Base-by-base conservation (phyloP, 2,797 vertebrate species). In the Trachops cirrhosus region DNA sequence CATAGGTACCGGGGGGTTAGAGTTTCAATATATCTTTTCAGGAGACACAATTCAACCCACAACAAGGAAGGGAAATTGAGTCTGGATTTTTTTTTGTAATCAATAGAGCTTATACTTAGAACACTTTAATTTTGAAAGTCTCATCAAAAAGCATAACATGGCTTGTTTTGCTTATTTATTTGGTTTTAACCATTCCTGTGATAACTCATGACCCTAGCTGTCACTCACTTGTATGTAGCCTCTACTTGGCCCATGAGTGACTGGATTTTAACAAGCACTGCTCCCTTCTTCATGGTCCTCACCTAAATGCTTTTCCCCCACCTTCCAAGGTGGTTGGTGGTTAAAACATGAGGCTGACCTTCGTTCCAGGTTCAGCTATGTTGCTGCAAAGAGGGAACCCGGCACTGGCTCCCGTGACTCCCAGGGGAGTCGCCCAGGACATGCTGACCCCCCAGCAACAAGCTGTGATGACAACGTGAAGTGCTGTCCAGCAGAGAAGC, bases 391-490 rank as follows among this genome's bases (percentile, higher is more conserved):
- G 86, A 29, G 39, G n/a, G 59, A 26, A 24, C 11, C 46, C 32
- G 12, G 57, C 1, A 12, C 68, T 2, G 2, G 46, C 37, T 9
- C 52, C 50, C 39, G 21, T 48, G 48, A n/a, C 68, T 57, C n/a
- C 77, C 2, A 0, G 57, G 7, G 68, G 7, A 29, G 37, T 37
- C 3, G 2, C 37, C 5, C 6, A 21, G 29, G 74, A 44, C 0
- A 0, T 0, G 2, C 54, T 7, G 3, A 2, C 57, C 34, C 52
- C 15, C 16, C 44, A 18, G 54, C 54, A 22, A 12, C 0, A 1
- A 37, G 78, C 67, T 9, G 3, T 32, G 78, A 34, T 3, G 2
- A n/a, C 37, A 6, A 0, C 39, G 41, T 0, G 9, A 59, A 26
- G 32, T 3, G 89, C 7, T 19, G 44, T n/a, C 24, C 18, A 19